Conservation (phyloP, 2,888 invertebrate genomes). For the Phortica magna region DNA sequence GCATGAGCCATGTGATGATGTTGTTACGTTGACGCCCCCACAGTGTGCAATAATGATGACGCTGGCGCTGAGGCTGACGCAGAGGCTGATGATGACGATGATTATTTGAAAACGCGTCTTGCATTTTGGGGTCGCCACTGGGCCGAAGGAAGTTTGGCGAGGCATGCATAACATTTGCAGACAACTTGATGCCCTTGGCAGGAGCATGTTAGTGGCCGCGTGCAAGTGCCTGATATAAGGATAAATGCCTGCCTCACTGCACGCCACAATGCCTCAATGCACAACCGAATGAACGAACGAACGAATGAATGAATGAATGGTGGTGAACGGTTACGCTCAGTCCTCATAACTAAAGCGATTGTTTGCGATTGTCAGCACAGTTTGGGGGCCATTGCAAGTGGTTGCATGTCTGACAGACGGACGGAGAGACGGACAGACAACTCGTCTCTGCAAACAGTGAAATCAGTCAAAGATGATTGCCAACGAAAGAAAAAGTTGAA, state of each 20-base stretch:
- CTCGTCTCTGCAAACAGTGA: neutral
- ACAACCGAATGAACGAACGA: neutral
- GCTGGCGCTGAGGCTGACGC: neutral
- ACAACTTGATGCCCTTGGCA: neutral
- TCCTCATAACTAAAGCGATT: neutral
- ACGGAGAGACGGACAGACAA: neutral
- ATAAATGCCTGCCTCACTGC: neutral
- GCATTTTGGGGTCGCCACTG: slow-evolving; percentile 33
- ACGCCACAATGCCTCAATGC: neutral
- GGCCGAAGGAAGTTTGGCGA: slow-evolving; percentile 37
- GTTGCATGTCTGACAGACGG: slow-evolving; percentile 3
- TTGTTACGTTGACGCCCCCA: neutral
- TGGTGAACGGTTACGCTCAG: neutral
- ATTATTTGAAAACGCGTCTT: neutral
- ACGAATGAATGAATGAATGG: neutral
- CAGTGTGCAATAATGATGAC: slow-evolving; percentile 4
- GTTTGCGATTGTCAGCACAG: neutral
- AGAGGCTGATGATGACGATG: neutral
- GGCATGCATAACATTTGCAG: neutral
- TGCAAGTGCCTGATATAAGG: slow-evolving; percentile 6
- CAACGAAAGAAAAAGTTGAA: slow-evolving; percentile 27
- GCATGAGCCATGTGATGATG: neutral
- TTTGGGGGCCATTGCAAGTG: slow-evolving; percentile 18
- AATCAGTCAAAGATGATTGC: slow-evolving; percentile 6
- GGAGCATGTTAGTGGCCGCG: neutral